Conservation (phyloP, 2,113 vertebrate genomes). For the Pterocles burchelli region DNA sequence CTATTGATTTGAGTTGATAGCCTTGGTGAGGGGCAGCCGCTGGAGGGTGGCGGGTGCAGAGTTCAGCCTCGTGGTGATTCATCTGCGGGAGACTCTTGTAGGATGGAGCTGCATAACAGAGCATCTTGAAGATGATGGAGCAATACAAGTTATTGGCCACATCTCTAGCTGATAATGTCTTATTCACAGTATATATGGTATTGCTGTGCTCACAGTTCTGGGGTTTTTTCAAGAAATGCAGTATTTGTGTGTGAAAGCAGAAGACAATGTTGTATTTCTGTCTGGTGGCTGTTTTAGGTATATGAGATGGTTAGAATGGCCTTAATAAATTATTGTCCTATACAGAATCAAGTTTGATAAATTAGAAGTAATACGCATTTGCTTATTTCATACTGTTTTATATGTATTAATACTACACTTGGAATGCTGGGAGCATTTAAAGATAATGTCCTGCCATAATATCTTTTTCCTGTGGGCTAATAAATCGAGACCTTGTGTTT, state of each 20-base stretch:
- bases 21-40: background rate
- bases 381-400: background rate
- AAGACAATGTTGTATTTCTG: background rate
- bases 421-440: background rate
- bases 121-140: background rate
- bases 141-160: background rate
- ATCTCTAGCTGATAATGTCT: no score
- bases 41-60: background rate
- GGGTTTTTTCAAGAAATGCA: background rate
- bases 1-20: no score
- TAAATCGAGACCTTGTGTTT: background rate
- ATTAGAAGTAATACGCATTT: background rate
- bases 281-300: background rate
- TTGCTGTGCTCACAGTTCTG: background rate
- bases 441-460: background rate
- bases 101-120: background rate
- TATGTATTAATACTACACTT: background rate
- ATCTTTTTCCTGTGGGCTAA: background rate
- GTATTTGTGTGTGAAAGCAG: background rate
- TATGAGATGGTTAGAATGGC: background rate
- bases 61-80: background rate
- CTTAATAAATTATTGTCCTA: background rate
- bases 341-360: background rate
- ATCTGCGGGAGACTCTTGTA: background rate
- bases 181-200: background rate